phyloP scores from a whole-genome alignment of 1,140 invertebrate genomes.

The Cephus cinctus region DNA sequence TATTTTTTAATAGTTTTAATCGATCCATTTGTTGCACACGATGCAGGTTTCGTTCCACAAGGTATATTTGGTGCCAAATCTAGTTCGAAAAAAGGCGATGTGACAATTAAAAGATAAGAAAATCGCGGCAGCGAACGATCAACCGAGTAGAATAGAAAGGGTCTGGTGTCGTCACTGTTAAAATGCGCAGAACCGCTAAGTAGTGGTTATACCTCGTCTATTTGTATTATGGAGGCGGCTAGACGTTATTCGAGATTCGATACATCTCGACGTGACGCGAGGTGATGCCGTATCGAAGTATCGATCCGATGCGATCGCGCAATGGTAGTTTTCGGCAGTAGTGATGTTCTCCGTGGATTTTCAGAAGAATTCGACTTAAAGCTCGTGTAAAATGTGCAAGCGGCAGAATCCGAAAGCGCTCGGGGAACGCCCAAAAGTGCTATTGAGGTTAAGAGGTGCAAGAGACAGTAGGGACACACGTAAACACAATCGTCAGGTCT shows the following conservation, averaged over 20 bases:
- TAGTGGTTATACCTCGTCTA: no score
- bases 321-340: slow-evolving; percentile 23
- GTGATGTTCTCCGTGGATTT: slow-evolving; percentile 13
- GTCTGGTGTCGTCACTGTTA: no score
- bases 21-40: slow-evolving; percentile 12
- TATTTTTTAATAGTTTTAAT: slow-evolving; percentile 6
- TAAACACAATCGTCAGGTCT: slow-evolving; percentile 19
- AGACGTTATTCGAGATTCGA: background rate
- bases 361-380: slow-evolving; percentile 20
- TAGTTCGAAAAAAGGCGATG: no score
- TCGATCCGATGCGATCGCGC: slow-evolving; percentile 13
- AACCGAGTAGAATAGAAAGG: no score
- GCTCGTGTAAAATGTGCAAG: slow-evolving; percentile 29
- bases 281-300: slow-evolving; percentile 3
- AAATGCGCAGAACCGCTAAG: no score
- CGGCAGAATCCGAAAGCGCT: slow-evolving; percentile 21
- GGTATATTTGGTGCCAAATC: no score
- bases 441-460: slow-evolving; percentile 13
- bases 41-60: slow-evolving; percentile 15
- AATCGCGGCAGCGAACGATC: no score
- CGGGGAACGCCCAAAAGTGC: slow-evolving; percentile 18
- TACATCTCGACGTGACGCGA: background rate
- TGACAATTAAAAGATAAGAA: no score
- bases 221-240: background rate
- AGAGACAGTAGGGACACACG: background rate